Base-by-base conservation (phyloP, 2,113 vertebrate species). In the Felis chaus region DNA sequence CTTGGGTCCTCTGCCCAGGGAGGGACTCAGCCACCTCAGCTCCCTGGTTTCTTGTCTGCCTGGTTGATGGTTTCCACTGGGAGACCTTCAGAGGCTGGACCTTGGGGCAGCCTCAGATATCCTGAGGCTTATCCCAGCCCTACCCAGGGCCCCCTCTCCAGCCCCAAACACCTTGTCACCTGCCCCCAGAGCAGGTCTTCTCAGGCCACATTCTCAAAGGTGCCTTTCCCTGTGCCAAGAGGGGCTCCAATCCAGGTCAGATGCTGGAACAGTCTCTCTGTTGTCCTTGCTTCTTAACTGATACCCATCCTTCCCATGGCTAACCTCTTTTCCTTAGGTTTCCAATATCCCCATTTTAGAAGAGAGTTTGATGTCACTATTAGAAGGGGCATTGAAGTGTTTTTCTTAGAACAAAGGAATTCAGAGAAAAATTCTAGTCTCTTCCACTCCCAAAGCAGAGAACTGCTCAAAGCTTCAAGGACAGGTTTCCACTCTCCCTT, bases 351-450 rank as follows among this genome's bases (percentile, higher is more conserved):
- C 13, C 5, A 16, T 68, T 36, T 23, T 73, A 65, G 39, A 50
- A 66, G 61, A 61, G 66, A 68, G 23, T 48, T 89, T 33, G 68
- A 5, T 3, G 7, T 57, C 71, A 53, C 33, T 69, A 84, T 63
- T 78, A 69, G 61, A 63, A 80, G 86, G 36, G 36, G 13, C 4
- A 1, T n/a, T 76, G 39, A 39, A 48, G 7, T 23, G 25, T 68
- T 71, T 80, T 65, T 48, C n/a, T 81, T 66, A 66, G 89, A 93
- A 78, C 33, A 83, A 89, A 93, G 8, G 45, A 92, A 82, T n/a
- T 55, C 16, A 23, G 76, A 48, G 39, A 27, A n/a, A 53, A 82
- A 57, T 55, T 57, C 31, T 48, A 31, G 9, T 68, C 31, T 83
- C 29, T 29, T 68, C 36, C 13, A 10, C 23, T 45, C 31, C 36